Percentiles rank a stretch among this genome's conserved stretches.
phyloP scores from a whole-genome alignment of 1,140 invertebrate genomes.

The Galleria mellonella region DNA sequence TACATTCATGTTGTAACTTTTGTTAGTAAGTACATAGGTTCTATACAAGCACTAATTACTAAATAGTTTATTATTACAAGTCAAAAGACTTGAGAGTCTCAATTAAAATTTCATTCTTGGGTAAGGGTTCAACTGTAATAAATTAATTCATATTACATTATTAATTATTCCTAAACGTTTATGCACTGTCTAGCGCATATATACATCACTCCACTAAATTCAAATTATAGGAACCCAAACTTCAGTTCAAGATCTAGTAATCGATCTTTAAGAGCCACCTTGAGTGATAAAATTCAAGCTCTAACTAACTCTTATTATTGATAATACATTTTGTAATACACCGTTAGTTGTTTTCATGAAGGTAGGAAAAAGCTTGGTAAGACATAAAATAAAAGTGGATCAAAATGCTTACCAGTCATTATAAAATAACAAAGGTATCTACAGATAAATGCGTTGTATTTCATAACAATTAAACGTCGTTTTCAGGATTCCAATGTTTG shows the following conservation, averaged over 20 bases:
- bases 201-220: constrained; percentile 43
- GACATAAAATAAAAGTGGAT: too few relatives aligned
- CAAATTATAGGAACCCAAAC: constrained; percentile 62
- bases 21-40: constrained; percentile 8
- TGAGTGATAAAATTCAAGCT: too few relatives aligned
- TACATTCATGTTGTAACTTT: constrained; percentile 10
- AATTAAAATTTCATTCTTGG: neutral
- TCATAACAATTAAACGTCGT: constrained; percentile 36
- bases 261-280: constrained; percentile 21
- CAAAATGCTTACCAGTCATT: too few relatives aligned
- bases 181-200: neutral
- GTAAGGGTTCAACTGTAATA: too few relatives aligned
- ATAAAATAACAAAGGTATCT: too few relatives aligned
- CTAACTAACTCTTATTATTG: too few relatives aligned
- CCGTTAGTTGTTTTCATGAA: too few relatives aligned
- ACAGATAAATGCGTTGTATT: constrained; percentile 18
- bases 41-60: constrained; percentile 3
- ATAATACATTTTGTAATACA: too few relatives aligned
- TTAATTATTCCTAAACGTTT: too few relatives aligned
- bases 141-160: too few relatives aligned
- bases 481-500: constrained; percentile 17
- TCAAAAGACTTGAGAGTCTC: neutral
- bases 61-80: neutral
- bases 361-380: too few relatives aligned
- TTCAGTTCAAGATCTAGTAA: constrained; percentile 56